These are phyloP conservation scores for Eremobia ochroleuca DNA, from an alignment of 2,888 invertebrate genomes.

Conservation along the genomic window DNA sequence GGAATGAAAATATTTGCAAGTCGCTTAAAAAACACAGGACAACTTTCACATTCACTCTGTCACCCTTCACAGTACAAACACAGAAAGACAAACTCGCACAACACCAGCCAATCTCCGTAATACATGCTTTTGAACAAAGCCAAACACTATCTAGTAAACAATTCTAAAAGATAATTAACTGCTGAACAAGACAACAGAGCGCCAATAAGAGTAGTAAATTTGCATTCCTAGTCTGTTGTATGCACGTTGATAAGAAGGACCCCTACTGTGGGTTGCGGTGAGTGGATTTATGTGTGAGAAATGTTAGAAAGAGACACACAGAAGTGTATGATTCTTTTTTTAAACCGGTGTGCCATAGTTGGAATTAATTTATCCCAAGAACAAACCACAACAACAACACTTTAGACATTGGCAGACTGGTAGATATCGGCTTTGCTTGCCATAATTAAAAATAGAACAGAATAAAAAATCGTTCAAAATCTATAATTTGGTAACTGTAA, in stretches of 20 bases:
- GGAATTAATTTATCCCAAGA: no score
- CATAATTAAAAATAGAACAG: no score
- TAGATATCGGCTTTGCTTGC: no score
- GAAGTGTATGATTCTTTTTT: background rate
- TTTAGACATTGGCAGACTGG: no score
- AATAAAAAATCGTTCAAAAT: no score
- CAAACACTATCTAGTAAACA: slow-evolving; percentile 62
- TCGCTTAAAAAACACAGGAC: background rate
- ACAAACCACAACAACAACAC: no score
- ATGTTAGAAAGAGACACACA: background rate
- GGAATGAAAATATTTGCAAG: background rate
- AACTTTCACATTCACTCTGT: background rate
- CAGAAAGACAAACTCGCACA: slow-evolving; percentile 27
- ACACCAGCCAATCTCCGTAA: slow-evolving; percentile 39
- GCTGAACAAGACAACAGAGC: slow-evolving; percentile 62
- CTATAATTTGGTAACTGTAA: no score
- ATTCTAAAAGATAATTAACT: slow-evolving; percentile 68
- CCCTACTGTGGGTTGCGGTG: slow-evolving; percentile 44
- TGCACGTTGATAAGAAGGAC: slow-evolving; percentile 70
- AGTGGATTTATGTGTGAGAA: background rate
- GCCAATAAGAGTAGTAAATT: slow-evolving; percentile 72
- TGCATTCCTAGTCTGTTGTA: slow-evolving; percentile 72
- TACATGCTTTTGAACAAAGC: slow-evolving; percentile 49
- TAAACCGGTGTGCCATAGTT: no score
- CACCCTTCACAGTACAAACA: background rate